A percentile compares a stretch with the other conserved stretches of the same genome.
These are phyloP conservation scores for Escarpia spicata DNA, from an alignment of 2,888 invertebrate genomes.

Conservation along the genomic window DNA sequence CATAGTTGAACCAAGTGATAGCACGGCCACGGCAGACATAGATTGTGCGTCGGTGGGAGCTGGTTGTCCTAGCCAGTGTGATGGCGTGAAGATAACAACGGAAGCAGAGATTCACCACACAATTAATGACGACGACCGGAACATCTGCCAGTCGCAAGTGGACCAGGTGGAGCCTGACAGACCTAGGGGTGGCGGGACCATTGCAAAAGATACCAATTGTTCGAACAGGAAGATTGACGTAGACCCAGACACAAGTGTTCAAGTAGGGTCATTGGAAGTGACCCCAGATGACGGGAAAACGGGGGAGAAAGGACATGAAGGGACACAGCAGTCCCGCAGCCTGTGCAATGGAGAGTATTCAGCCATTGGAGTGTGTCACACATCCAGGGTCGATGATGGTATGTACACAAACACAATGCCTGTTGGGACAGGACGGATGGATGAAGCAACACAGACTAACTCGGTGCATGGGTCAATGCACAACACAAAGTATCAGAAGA, in stretches of 20 bases:
- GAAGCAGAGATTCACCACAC: neutral
- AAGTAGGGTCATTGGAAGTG: neutral
- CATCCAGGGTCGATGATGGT: neutral
- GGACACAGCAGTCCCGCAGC: neutral
- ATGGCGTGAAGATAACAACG: neutral
- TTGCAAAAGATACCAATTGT: neutral
- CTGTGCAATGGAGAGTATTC: neutral
- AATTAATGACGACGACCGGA: neutral
- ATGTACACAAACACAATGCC: neutral
- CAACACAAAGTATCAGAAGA: conserved; percentile 1
- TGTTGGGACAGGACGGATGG: neutral
- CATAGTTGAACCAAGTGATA: conserved; percentile 8
- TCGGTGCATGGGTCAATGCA: neutral
- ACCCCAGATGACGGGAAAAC: neutral
- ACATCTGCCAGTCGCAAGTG: conserved; percentile 1
- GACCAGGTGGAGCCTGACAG: conserved; percentile 21
- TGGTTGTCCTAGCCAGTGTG: neutral
- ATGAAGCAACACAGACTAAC: neutral
- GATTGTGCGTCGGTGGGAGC: too few relatives aligned
- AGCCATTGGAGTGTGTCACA: neutral
- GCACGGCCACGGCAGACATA: neutral
- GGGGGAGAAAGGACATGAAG: neutral
- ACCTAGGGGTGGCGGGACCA: neutral
- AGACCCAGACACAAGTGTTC: neutral
- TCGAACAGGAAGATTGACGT: neutral